These are phyloP conservation scores for Nomada ruficornis DNA, from an alignment of 2,888 invertebrate species.

Conservation along the genomic window DNA sequence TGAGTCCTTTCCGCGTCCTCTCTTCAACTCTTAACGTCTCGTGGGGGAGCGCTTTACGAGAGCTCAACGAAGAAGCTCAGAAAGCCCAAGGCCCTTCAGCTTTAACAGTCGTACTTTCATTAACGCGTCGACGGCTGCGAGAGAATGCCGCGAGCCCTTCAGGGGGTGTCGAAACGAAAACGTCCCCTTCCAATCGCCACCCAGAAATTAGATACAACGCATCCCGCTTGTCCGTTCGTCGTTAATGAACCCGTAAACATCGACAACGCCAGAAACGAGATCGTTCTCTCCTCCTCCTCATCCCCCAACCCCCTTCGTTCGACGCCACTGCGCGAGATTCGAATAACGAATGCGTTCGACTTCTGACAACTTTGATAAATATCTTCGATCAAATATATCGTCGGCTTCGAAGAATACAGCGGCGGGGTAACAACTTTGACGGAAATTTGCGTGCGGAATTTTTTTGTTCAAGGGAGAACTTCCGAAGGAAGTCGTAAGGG, in stretches of 20 bases:
- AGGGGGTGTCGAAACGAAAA: slow-evolving; percentile 66
- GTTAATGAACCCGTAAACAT: slow-evolving; percentile 52
- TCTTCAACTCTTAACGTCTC: slow-evolving; percentile 66
- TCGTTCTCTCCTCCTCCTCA: slow-evolving; percentile 5
- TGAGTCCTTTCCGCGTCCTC: slow-evolving; percentile 60
- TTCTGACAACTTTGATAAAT: slow-evolving; percentile 7
- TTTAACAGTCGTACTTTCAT: slow-evolving; percentile 81
- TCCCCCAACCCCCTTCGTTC: too few species aligned
- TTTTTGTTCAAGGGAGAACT: neutral
- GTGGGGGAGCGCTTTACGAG: slow-evolving; percentile 69
- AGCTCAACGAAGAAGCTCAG: slow-evolving; percentile 68
- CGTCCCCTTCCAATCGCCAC: slow-evolving; percentile 62
- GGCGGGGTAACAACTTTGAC: neutral
- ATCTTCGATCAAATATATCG: neutral
- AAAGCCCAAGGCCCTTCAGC: slow-evolving; percentile 76
- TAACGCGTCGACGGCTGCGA: slow-evolving; percentile 72
- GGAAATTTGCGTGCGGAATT: neutral
- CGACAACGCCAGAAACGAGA: slow-evolving; percentile 24
- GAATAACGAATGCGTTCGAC: slow-evolving; percentile 5
- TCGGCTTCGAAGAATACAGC: neutral
- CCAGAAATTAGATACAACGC: slow-evolving; percentile 63
- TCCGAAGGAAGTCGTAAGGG: neutral
- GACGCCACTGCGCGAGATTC: neutral
- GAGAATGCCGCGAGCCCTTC: slow-evolving; percentile 48
- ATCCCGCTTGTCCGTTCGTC: slow-evolving; percentile 37